These are phyloP conservation scores for Verasper variegatus DNA, from an alignment of 2,113 vertebrate genomes.

Conservation along the genomic window DNA sequence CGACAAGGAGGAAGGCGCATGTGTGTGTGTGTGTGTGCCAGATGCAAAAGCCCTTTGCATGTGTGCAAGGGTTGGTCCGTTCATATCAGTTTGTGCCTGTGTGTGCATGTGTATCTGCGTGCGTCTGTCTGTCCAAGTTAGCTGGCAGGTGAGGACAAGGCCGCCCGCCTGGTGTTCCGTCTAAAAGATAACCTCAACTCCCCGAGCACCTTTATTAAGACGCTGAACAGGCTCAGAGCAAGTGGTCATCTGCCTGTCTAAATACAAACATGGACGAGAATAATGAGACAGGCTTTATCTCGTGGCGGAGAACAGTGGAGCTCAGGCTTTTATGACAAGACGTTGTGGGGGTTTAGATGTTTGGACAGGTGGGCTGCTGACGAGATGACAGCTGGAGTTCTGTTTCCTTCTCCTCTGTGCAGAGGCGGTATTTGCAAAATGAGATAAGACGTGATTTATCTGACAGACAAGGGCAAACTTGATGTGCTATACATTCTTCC, in stretches of 20 bases:
- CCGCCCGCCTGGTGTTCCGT: conserved; percentile 12
- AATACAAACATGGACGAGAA: conserved; percentile 59
- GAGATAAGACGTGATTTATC: conserved; percentile 70
- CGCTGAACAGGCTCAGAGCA: conserved; percentile 40
- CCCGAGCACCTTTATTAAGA: conserved; percentile 61
- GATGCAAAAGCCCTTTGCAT: conserved; percentile 4
- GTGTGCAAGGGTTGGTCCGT: conserved; percentile 14
- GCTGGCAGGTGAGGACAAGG: conserved; percentile 28
- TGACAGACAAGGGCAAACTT: conserved; percentile 58
- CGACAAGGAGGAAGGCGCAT: conserved; percentile 23
- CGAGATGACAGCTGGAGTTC: conserved; percentile 60
- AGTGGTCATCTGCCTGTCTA: conserved; percentile 61
- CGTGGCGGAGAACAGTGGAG: conserved; percentile 11
- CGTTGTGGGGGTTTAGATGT: conserved; percentile 45
- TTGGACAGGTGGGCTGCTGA: conserved; percentile 61
- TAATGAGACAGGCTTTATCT: conserved; percentile 67
- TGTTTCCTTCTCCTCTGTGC: conserved; percentile 49
- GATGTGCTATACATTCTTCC: conserved; percentile 39
- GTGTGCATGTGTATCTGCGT: not conserved
- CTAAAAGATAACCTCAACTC: conserved; percentile 49
- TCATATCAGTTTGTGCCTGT: conserved; percentile 28
- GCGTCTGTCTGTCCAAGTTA: not conserved
- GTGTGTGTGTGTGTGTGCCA: not conserved
- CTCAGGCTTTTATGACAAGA: conserved; percentile 47
- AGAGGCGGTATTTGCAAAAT: conserved; percentile 59